Conservation (phyloP, 2,797 vertebrate genomes). For the Helarctos malayanus region DNA sequence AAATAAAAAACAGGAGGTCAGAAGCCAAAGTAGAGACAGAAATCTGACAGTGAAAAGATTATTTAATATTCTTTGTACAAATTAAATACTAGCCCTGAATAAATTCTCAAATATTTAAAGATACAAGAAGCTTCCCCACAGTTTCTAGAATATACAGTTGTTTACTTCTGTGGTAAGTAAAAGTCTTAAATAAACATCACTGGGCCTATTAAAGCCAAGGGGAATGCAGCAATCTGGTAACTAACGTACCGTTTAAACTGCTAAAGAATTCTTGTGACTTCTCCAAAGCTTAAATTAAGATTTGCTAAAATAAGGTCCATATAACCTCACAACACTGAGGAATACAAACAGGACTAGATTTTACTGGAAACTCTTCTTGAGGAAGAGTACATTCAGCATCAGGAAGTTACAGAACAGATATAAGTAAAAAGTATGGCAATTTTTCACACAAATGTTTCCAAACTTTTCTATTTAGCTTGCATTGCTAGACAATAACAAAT, state of each 20-base stretch:
- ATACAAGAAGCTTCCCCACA: not conserved
- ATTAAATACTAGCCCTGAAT: not conserved
- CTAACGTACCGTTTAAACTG: not conserved
- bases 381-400: not conserved
- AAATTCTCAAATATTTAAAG: conserved; percentile 19
- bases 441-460: conserved; percentile 17
- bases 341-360: not conserved
- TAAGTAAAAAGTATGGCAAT: not conserved
- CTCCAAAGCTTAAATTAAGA: not conserved
- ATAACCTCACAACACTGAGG: not conserved
- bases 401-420: not conserved
- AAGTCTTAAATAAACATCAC: conserved; percentile 19
- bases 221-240: not conserved
- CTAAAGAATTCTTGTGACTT: conserved; percentile 16
- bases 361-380: not conserved
- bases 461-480: conserved; percentile 28
- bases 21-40: conserved; percentile 11
- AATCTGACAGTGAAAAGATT: conserved; percentile 15
- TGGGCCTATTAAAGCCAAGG: not conserved
- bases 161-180: not conserved
- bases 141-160: conserved; percentile 23
- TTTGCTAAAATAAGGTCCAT: not conserved
- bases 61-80: conserved; percentile 2
- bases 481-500: conserved; percentile 28
- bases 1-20: conserved; percentile 31